Evolutionary conservation across 1,140 invertebrate species (phyloP).

Genomic region (Neodiprion pinetum): DNA sequence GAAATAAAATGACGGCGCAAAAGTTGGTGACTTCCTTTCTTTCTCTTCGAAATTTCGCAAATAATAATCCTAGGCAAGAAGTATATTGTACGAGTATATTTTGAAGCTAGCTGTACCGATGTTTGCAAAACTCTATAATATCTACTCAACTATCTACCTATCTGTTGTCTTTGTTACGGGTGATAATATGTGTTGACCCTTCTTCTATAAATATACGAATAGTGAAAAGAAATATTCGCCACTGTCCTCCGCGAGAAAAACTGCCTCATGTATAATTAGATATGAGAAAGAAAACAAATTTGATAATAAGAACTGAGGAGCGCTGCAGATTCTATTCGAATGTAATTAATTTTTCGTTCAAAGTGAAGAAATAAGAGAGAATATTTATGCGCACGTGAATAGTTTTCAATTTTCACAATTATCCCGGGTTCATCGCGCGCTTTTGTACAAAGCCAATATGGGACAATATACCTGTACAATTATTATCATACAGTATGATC

Average conservation of each 20-base stretch:
- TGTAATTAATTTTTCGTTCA: not conserved
- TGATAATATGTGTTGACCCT: slow-evolving; percentile 5
- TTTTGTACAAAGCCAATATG: not conserved
- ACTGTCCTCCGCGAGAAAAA: not conserved
- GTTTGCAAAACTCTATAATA: not conserved
- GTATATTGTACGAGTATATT: not conserved
- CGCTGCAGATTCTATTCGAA: not conserved
- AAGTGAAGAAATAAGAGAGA: too few relatives aligned
- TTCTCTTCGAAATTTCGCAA: not conserved
- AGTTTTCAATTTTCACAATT: not conserved
- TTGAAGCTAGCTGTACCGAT: slow-evolving; percentile 5
- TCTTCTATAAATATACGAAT: not conserved
- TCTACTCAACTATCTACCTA: slow-evolving; percentile 5
- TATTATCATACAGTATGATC: not conserved
- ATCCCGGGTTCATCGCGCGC: not conserved
- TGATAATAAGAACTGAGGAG: not conserved
- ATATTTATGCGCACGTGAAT: too few relatives aligned
- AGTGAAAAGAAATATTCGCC: not conserved
- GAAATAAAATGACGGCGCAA: not conserved
- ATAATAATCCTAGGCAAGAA: not conserved
- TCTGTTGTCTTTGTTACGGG: slow-evolving; percentile 3
- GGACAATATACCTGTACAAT: not conserved
- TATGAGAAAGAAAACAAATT: not conserved
- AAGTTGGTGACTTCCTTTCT: not conserved
- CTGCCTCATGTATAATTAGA: too few relatives aligned